Evolutionary conservation across 92 coral and sea anemone genomes (phyloP), one percentile per base, ranked within the genome.

Genomic region (Zoanthus gigantus): DNA sequence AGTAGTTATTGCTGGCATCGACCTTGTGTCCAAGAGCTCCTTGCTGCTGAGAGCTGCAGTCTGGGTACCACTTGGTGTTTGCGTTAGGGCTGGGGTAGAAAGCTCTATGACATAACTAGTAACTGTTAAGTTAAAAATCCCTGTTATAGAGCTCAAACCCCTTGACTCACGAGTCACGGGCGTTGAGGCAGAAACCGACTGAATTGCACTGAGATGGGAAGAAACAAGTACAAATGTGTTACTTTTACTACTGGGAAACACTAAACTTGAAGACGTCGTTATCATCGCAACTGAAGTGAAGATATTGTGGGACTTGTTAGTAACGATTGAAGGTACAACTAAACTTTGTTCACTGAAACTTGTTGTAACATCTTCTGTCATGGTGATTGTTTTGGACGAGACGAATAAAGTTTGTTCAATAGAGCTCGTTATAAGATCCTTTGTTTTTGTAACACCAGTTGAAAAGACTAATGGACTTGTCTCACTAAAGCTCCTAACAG

Each of bases 1-100:
- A 1, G 52, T 42, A 78, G 30, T 78, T 61, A 57, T 18, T n/a
- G 45, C 37, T 42, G 17, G 60, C 1, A 30, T 14, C 30, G n/a
- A n/a, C 73, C 84, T 80, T 44, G 84, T 44, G 37, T 11, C 42
- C 6, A 80, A 16, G 5, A 37, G 57, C 9, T 3, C n/a, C 37
- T 18, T 61, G 84, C 73, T 80, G 42, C 73, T 80, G 74, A 80
- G n/a, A 12, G 52, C 58, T 80, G 73, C 84, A 61, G 45, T 63
- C 57, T n/a, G 71, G 10, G 52, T 14, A 2, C 56, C 14, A 44
- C 74, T 23, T 9, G 57, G 18, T 12, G 44, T 37, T 15, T 23
- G 17, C 13, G 73, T 61, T n/a, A 54, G 9, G 28, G n/a, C 29
- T 58, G 13, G 78, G 79, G 56, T 16, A 15, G 71, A 12, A 6